Evolutionary conservation across 1,140 invertebrate genomes (phyloP).

Genomic region (Mylabris phalerata): DNA sequence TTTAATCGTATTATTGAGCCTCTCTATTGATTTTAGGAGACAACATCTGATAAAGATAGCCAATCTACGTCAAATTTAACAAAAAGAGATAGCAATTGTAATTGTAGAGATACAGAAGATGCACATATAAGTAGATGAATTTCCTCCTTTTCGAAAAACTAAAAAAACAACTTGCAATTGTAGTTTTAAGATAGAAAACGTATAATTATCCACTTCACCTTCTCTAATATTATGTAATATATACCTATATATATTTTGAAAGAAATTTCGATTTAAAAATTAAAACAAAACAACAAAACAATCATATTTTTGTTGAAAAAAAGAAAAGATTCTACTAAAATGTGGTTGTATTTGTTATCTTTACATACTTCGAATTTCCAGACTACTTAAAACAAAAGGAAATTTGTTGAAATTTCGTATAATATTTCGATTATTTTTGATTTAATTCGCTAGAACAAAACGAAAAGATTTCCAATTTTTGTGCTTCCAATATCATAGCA

Average conservation of each 20-base stretch:
- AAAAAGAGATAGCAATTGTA: slow-evolving; percentile 36
- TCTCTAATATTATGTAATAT: background rate
- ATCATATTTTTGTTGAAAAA: too few species aligned
- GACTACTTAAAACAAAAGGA: too few species aligned
- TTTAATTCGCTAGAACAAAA: too few species aligned
- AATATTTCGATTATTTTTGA: too few species aligned
- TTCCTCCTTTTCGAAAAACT: background rate
- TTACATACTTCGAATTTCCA: too few species aligned
- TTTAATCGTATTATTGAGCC: background rate
- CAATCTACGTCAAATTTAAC: slow-evolving; percentile 21
- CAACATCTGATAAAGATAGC: slow-evolving; percentile 28
- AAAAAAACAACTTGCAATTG: slow-evolving; percentile 1
- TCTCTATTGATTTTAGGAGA: slow-evolving; percentile 23
- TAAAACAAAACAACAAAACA: too few species aligned
- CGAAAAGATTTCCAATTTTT: too few species aligned
- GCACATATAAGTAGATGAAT: slow-evolving; percentile 33
- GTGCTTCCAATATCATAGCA: too few species aligned
- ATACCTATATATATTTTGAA: background rate
- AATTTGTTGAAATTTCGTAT: too few species aligned
- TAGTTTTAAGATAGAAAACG: background rate
- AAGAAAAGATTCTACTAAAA: too few species aligned
- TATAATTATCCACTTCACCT: background rate
- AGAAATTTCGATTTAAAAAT: too few species aligned
- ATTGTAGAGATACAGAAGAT: slow-evolving; percentile 36
- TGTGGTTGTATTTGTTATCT: too few species aligned